Conservation (phyloP, 2,797 vertebrate genomes). For the Sebastes minor region DNA sequence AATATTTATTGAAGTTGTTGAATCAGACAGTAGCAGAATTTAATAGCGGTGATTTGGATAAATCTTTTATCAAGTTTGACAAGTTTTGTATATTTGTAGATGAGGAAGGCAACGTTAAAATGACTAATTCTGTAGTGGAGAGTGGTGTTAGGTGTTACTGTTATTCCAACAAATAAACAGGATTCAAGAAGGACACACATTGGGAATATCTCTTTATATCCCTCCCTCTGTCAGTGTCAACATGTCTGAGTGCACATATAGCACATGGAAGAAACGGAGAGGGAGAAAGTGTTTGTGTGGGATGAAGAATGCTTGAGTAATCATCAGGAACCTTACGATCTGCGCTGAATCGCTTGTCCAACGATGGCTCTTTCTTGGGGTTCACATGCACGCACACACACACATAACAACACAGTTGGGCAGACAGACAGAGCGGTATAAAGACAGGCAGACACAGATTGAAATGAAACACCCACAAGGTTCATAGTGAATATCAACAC, state of each 20-base stretch:
- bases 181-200: not conserved
- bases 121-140: not conserved
- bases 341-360: constrained; percentile 22
- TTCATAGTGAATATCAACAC: constrained; percentile 40
- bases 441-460: constrained; percentile 22
- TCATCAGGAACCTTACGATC: constrained; percentile 14
- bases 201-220: constrained; percentile 1
- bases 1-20: not conserved
- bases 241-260: not conserved
- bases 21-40: not conserved
- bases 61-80: not conserved
- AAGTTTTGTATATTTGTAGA: not conserved
- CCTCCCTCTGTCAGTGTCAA: constrained; percentile 4
- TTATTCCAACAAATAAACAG: not conserved
- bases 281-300: not conserved
- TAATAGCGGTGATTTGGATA: not conserved
- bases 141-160: not conserved
- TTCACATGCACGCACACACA: not conserved
- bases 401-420: not conserved
- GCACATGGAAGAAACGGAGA: not conserved
- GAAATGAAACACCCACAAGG: constrained; percentile 36
- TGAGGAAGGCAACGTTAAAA: not conserved
- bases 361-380: not conserved
- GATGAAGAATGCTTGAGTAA: not conserved
- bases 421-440: not conserved